phyloP scores from a whole-genome alignment of 2,888 invertebrate species.

The Atrina japonica region DNA sequence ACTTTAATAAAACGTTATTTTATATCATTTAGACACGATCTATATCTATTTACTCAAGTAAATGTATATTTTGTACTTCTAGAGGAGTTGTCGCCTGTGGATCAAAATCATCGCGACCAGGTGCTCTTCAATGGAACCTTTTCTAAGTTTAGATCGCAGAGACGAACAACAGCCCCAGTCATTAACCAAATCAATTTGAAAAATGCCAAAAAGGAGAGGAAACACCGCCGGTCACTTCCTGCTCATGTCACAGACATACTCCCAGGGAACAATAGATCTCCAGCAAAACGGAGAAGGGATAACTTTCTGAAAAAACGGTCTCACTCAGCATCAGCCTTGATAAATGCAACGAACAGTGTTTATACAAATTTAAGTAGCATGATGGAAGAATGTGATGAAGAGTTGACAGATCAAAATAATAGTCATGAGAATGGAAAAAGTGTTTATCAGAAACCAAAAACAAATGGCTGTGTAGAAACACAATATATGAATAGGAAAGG shows the following conservation, averaged over 20 bases:
- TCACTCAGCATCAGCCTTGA: slow-evolving; percentile 15
- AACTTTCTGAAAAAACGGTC: slow-evolving; percentile 23
- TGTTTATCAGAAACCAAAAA: not conserved
- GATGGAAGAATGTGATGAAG: slow-evolving; percentile 34
- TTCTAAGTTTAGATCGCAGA: too few species aligned
- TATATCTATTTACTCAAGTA: too few species aligned
- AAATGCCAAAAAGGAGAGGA: slow-evolving; percentile 31
- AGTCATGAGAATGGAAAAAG: too few species aligned
- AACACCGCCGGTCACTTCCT: slow-evolving; percentile 21
- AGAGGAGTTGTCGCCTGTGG: too few species aligned
- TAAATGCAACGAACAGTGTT: slow-evolving; percentile 7
- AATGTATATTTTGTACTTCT: too few species aligned
- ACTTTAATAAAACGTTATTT: too few species aligned
- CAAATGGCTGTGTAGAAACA: slow-evolving; percentile 4
- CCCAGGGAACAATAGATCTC: slow-evolving; percentile 19
- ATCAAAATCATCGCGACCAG: too few species aligned
- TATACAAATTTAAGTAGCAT: slow-evolving; percentile 25
- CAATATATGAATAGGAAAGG: slow-evolving; percentile 9
- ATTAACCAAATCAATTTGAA: too few species aligned
- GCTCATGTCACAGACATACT: slow-evolving; percentile 18
- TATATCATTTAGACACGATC: too few species aligned
- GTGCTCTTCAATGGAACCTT: too few species aligned
- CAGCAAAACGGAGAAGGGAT: slow-evolving; percentile 35
- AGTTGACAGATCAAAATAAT: not conserved
- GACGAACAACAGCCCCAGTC: too few species aligned